A percentile compares a stretch with the other conserved stretches of the same genome.
Evolutionary conservation across 1,140 invertebrate species (phyloP).

Genomic region (Heterodera schachtii): DNA sequence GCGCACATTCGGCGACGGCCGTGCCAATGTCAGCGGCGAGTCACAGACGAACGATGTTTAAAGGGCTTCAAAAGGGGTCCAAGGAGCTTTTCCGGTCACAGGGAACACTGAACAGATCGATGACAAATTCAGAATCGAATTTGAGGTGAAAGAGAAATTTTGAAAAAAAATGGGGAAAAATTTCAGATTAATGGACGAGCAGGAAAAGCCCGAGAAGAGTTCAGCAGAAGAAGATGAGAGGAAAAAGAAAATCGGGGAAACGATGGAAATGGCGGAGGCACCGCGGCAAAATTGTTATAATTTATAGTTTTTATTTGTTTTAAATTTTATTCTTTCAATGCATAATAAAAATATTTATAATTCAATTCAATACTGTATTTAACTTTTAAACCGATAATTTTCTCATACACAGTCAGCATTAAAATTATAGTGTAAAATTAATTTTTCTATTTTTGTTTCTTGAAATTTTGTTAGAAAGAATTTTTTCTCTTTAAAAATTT

Average conservation of each 20-base stretch:
- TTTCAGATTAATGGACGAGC: slow-evolving; percentile 37
- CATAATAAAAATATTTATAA: too few species aligned
- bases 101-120: slow-evolving; percentile 33
- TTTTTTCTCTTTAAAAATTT: too few species aligned
- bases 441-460: too few species aligned
- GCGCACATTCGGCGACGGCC: not conserved
- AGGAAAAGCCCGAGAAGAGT: slow-evolving; percentile 24
- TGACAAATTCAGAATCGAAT: slow-evolving; percentile 48
- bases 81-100: slow-evolving; percentile 32
- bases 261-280: not conserved
- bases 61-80: not conserved
- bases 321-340: too few species aligned
- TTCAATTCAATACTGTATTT: too few species aligned
- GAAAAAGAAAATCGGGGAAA: not conserved
- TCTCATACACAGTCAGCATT: too few species aligned
- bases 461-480: too few species aligned
- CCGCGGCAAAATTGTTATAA: not conserved
- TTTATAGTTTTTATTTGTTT: not conserved
- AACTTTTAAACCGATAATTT: too few species aligned
- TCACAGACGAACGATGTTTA: slow-evolving; percentile 19
- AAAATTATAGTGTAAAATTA: too few species aligned
- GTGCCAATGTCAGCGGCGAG: not conserved
- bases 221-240: not conserved
- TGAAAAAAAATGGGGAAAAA: not conserved
- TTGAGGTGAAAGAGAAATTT: slow-evolving; percentile 29